Conservation (phyloP, 2,797 vertebrate species). For the Tamandua tetradactyla region DNA sequence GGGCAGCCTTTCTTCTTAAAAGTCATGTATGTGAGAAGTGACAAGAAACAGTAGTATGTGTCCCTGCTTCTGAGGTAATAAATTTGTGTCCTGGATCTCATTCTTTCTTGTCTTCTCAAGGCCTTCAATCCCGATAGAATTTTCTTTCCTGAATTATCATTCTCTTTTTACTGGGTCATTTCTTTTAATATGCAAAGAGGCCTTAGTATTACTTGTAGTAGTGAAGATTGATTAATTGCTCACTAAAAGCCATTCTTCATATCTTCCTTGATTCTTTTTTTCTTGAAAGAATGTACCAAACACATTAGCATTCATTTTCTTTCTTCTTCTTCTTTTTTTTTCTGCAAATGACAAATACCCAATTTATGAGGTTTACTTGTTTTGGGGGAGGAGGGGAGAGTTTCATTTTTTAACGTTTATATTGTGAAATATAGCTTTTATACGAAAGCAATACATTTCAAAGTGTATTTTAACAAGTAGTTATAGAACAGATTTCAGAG, state of each 20-base stretch:
- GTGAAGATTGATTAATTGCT: conserved; percentile 10
- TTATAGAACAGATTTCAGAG: no score
- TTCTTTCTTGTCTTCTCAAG: neutral
- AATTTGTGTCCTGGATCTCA: neutral
- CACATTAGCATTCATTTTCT: no score
- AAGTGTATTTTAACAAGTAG: no score
- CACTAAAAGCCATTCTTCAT: neutral
- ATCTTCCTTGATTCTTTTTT: conserved; percentile 75
- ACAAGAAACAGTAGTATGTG: neutral
- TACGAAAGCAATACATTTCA: no score
- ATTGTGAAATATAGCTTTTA: no score
- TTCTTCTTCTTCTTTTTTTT: conserved; percentile 7
- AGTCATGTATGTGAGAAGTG: conserved; percentile 5
- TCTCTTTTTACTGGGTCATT: neutral
- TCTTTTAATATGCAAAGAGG: neutral
- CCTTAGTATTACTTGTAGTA: neutral
- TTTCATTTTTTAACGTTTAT: no score
- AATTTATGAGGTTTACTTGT: conserved; percentile 62
- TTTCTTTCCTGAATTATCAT: neutral
- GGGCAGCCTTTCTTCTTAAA: conserved; percentile 38
- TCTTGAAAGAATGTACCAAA: neutral
- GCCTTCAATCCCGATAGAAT: neutral
- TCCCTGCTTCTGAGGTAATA: neutral
- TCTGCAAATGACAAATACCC: conserved; percentile 85
- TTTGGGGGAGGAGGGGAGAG: no score